Base-by-base conservation (phyloP, 92 coral and sea anemone species). In the Ricordea florida region DNA sequence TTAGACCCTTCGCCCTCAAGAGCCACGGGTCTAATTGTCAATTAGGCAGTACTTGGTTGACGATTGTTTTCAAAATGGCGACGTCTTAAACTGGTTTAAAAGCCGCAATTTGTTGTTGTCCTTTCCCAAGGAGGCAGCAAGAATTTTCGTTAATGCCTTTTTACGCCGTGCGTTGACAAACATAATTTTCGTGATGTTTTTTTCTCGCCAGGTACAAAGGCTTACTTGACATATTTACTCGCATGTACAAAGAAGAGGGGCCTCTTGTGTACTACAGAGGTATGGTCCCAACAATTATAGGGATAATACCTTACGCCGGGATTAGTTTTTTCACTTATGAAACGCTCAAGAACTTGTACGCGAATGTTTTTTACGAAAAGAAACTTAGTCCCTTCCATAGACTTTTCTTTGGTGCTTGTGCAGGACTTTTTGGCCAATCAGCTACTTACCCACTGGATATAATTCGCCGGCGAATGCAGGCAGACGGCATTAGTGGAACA, bases 401-500 rank as follows among this genome's bases (percentile, higher is more conserved):
- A 38, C 71, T 94, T 15, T 91, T 85, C 15, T 94, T 94, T 86
- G 98, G 98, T 1, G 98, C 98, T 0, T 94, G 97, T 46, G 98
- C 98, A 6, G 98, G 98, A 3, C 81, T 92, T 15, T 78, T 92
- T 53, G 98, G 98, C 7, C 98, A 94, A 61, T 92, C 97, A 0
- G 77, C 87, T 0, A 91, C 98, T 0, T 94, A 94, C 57, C 98
- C 98, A 13, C 57, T 94, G 47, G 98, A 94, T 33, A 94, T 94
- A 31, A 76, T 94, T 53, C 97, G 98, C 49, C 87, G 98, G 43
- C 94, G 98, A 17, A 94, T 94, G 98, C 98, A 94, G 59, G 90
- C 98, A 0, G 93, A 93, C 66, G 98, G 98, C 6, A 87, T 90
- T 50, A 80, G 74, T 30, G 87, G 84, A 2, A 23, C 59, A 10